Conservation (phyloP, 92 coral and sea anemone species). For the Desmophyllum pertusum region DNA sequence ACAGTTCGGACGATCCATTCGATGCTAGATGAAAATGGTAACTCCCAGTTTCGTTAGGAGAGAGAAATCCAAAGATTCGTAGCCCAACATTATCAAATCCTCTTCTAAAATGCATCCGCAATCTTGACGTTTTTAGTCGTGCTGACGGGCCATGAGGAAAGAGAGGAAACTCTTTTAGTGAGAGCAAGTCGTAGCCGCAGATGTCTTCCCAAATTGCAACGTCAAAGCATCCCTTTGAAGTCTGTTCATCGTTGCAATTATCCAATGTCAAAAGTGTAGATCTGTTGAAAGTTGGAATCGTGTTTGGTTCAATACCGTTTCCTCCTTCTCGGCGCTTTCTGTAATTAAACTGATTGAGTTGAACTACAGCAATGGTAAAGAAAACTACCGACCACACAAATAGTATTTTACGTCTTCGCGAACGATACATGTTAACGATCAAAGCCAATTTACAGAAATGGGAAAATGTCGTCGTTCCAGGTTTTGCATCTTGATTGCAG, state of each 20-base stretch:
- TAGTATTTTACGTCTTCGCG: background rate
- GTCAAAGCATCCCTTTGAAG: slow-evolving; percentile 42
- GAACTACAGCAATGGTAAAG: background rate
- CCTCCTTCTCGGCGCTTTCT: background rate
- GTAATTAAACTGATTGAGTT: background rate
- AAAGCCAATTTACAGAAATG: background rate
- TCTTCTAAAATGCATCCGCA: slow-evolving; percentile 46
- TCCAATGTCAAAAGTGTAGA: no score
- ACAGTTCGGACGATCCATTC: slow-evolving; percentile 78
- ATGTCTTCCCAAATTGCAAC: slow-evolving; percentile 80
- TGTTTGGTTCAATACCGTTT: background rate
- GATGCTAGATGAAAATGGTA: slow-evolving; percentile 64
- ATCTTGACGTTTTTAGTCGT: slow-evolving; percentile 33
- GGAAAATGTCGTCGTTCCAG: background rate
- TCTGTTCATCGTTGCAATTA: no score
- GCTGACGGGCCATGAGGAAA: slow-evolving; percentile 85
- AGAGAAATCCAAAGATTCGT: slow-evolving; percentile 84
- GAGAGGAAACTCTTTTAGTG: slow-evolving; percentile 62
- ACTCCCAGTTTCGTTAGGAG: slow-evolving; percentile 43
- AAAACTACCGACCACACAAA: background rate
- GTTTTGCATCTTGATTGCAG: background rate
- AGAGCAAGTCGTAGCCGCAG: slow-evolving; percentile 72
- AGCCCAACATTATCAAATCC: slow-evolving; percentile 61
- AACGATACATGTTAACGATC: background rate
- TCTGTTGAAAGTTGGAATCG: no score